These are phyloP conservation scores for Eulithis testata DNA, from an alignment of 2,888 invertebrate genomes.

Conservation along the genomic window DNA sequence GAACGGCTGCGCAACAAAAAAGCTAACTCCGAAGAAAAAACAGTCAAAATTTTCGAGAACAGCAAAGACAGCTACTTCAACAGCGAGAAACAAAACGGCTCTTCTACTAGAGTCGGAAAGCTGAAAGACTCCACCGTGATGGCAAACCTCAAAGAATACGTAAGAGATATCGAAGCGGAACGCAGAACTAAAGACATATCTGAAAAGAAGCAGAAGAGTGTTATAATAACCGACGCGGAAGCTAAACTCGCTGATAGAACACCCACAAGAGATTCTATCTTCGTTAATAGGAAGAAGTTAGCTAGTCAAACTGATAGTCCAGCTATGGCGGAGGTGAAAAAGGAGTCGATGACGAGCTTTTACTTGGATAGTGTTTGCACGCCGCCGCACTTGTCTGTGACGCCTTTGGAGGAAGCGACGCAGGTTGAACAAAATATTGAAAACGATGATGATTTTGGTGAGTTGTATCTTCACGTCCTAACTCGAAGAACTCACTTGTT, in stretches of 20 bases:
- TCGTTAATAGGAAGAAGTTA: conserved; percentile 12
- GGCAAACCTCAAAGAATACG: conserved; percentile 1
- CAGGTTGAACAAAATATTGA: background rate
- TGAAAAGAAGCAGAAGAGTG: conserved; percentile 4
- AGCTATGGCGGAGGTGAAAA: conserved; percentile 9
- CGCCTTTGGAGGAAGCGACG: background rate
- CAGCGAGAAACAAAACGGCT: background rate
- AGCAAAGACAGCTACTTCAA: conserved; percentile 2
- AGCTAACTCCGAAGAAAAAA: conserved; percentile 16
- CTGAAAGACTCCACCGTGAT: background rate
- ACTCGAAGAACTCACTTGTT: too few species aligned
- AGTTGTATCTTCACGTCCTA: background rate
- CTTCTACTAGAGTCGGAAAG: background rate
- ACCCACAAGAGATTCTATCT: conserved; percentile 5
- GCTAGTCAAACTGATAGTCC: background rate
- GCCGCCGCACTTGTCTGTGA: background rate
- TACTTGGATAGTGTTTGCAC: conserved; percentile 4
- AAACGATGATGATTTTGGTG: conserved; percentile 6
- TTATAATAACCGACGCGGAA: conserved; percentile 8
- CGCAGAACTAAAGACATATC: background rate
- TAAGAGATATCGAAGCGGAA: background rate
- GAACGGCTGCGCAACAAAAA: conserved; percentile 7
- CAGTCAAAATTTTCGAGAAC: conserved; percentile 18
- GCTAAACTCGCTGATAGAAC: conserved; percentile 1
- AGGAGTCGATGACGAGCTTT: conserved; percentile 5